These are phyloP conservation scores for Diarsia brunnea DNA, from an alignment of 2,888 invertebrate genomes.

Conservation along the genomic window DNA sequence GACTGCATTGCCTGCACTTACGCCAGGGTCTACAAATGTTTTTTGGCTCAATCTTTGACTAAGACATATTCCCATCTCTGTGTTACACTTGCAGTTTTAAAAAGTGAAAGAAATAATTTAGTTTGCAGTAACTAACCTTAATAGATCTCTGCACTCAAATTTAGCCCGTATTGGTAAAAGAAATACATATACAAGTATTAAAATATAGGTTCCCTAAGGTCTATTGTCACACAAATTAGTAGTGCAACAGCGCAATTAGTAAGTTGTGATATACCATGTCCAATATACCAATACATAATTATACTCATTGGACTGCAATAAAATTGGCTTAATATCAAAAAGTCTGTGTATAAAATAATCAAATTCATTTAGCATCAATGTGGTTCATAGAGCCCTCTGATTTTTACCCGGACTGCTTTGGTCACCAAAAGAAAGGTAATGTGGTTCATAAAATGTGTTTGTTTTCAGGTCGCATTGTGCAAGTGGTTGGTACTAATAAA, in stretches of 20 bases:
- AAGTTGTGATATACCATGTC: no score
- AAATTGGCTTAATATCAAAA: background rate
- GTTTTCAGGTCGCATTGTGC: conserved; percentile 92
- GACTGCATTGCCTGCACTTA: background rate
- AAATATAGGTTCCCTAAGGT: no score
- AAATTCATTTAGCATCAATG: no score
- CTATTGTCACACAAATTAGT: background rate
- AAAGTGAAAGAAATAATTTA: background rate
- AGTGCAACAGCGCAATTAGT: no score
- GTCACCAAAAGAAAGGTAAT: background rate
- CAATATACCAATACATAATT: no score
- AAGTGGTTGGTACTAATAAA: conserved; percentile 93
- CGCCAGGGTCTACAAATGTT: background rate
- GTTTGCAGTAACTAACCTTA: background rate
- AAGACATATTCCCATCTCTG: background rate
- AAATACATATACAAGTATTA: background rate
- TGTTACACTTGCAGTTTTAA: background rate
- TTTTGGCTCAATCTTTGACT: background rate
- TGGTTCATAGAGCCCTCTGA: background rate
- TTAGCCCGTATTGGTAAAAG: background rate
- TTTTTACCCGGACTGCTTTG: background rate
- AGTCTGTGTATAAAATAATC: no score
- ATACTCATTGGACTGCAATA: background rate
- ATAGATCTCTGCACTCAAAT: background rate
- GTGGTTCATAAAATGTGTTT: background rate